These are phyloP conservation scores for Bostrychus sinensis DNA, from an alignment of 2,113 vertebrate genomes.

Conservation along the genomic window DNA sequence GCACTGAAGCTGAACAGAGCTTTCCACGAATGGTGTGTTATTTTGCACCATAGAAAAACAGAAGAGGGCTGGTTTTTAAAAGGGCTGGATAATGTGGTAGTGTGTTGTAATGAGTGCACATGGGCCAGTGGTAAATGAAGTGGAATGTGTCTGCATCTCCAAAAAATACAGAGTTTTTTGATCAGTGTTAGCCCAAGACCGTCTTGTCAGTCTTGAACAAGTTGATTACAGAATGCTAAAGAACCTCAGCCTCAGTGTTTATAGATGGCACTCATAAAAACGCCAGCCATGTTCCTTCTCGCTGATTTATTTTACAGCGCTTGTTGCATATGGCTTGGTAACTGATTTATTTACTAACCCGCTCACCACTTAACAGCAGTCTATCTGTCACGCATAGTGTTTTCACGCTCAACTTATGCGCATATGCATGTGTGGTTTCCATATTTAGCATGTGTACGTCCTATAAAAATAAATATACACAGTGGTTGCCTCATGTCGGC, in stretches of 20 bases:
- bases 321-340: conserved; percentile 44
- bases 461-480: conserved; percentile 1
- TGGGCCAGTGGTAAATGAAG: conserved; percentile 43
- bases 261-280: conserved; percentile 65
- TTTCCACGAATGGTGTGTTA: conserved; percentile 53
- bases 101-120: conserved; percentile 17
- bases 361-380: conserved; percentile 54
- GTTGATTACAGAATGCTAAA: conserved; percentile 62
- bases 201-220: conserved; percentile 30
- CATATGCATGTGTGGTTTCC: conserved; percentile 5
- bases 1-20: conserved; percentile 34
- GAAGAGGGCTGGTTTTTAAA: conserved; percentile 20
- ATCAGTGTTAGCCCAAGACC: conserved; percentile 7
- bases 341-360: conserved; percentile 67
- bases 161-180: conserved; percentile 30
- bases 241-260: conserved; percentile 57
- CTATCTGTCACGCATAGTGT: conserved; percentile 44
- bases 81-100: conserved; percentile 12
- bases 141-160: conserved; percentile 49
- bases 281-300: conserved; percentile 41
- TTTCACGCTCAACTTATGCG: conserved; percentile 14
- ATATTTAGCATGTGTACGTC: conserved; percentile 3
- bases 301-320: conserved; percentile 51
- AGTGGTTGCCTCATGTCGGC: conserved; percentile 1
- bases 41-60: conserved; percentile 20